Evolutionary conservation across 2,113 vertebrate genomes (phyloP), one percentile per base, ranked within the genome.

Genomic region (Euleptes europaea): DNA sequence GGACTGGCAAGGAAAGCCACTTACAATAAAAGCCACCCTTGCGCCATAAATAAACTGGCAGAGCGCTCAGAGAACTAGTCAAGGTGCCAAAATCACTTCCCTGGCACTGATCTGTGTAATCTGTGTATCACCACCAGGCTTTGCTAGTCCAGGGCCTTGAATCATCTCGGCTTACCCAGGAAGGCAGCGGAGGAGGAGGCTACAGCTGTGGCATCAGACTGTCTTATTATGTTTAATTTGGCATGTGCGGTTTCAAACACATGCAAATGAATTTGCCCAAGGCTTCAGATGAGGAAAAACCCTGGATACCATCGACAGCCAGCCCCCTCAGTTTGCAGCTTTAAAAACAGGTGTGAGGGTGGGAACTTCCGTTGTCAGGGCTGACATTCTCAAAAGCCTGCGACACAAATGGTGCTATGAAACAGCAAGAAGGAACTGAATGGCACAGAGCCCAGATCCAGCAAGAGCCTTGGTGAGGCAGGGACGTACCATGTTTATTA

Each of bases 141-240:
- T 90, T 92, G 91, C 93, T 92, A 94, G 94, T 93, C 93, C 90
- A 85, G 85, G 89, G 92, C 92, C 94, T 95, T 92, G 90, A 96
- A 94, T 86, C 86, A 86, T 89, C 84, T 87, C 67, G n/a, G 94
- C 90, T 96, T 89, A 93, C 94, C 95, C 96, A 96, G 96, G 95
- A 96, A 95, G 95, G 95, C 92, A 94, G 92, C 91, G 90, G 95
- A 93, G 94, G 92, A 93, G 91, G 92, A 91, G 60, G 89, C 91
- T 91, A 93, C 96, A 96, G 96, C 96, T 95, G 96, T 95, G 95
- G 94, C 95, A 95, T 92, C 93, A 94, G 92, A 91, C 92, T 88
- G 94, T 93, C 94, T 95, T 93, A 93, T 95, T 96, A 96, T 95
- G 96, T 94, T 96, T 95, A 96, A 95, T 97, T 96, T 90, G 95